These are phyloP conservation scores for Spilogale gracilis DNA, from an alignment of 2,113 vertebrate genomes.

Conservation along the genomic window DNA sequence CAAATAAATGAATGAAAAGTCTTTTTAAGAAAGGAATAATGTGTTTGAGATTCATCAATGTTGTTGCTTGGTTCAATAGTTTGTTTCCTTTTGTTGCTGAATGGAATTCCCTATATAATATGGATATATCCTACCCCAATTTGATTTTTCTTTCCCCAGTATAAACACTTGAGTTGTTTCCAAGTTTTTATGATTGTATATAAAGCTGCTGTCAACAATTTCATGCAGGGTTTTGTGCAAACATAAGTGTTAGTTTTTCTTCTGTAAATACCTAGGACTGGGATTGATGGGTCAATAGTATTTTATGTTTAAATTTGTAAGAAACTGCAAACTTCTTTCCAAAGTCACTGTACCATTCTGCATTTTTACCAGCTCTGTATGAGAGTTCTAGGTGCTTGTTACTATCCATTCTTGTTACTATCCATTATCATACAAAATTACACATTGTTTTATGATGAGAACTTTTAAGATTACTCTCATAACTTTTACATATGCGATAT, in stretches of 20 bases:
- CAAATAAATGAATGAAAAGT: not conserved
- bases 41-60: not conserved
- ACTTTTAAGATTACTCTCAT: not conserved
- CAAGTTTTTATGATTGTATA: not conserved
- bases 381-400: not conserved
- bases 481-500: not conserved
- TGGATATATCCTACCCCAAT: not conserved
- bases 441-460: not conserved
- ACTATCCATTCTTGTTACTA: not conserved
- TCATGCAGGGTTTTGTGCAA: not conserved
- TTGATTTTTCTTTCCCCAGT: not conserved
- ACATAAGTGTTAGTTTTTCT: not conserved
- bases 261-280: not conserved
- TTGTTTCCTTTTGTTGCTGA: not conserved
- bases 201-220: not conserved
- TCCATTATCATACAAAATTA: not conserved
- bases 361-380: not conserved
- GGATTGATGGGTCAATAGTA: not conserved
- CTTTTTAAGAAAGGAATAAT: not conserved
- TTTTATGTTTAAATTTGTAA: constrained; percentile 34
- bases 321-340: not conserved
- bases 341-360: not conserved
- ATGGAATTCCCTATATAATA: not conserved
- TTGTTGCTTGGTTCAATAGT: not conserved
- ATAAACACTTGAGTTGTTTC: not conserved